Evolutionary conservation across 1,140 invertebrate species (phyloP), one percentile per base, ranked within the genome.

Genomic region (Tetramorium parvispinum): DNA sequence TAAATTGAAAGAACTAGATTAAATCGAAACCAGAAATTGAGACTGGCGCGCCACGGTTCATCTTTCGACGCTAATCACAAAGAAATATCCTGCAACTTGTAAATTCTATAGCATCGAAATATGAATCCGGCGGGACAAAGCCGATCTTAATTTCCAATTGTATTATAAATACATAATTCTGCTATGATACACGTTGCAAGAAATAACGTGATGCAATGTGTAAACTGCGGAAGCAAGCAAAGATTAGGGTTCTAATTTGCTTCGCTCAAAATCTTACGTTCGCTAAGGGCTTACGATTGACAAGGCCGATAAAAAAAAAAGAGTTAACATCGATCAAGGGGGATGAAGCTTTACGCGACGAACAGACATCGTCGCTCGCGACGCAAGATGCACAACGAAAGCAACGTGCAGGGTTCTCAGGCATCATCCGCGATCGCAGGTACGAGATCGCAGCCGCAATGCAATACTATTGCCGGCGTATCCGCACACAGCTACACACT

Each of bases 341-440:
- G 7, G 18, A 24, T 18, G 2, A 83, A 75, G 68, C 68, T 71
- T 11, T 32, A 65, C 32, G 18, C 27, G 21, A 78, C 43, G n/a
- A 49, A 16, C n/a, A 18, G 21, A 43, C 27, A 37, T 68, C 18
- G 13, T 53, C 76, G 24, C 43, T 21, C n/a, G 57, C 27, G 32
- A 21, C 37, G 51, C 43, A 79, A 51, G 32, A 81, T 70, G 63
- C 63, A 81, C 78, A 70, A 70, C 55, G 21, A 81, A 81, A 81
- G 78, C 78, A 75, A 43, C 78, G 68, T 83, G 79, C 79, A 75
- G 43, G 32, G 65, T 55, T 37, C 24, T 63, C 32, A 27, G 18
- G n/a, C 65, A n/a, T 57, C 46, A 27, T 32, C 2, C 27, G 70
- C 51, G 57, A 65, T 66, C 65, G 37, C 43, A 43, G 21, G 5